Conservation (phyloP, 2,113 vertebrate species). For the Pedetes capensis region DNA sequence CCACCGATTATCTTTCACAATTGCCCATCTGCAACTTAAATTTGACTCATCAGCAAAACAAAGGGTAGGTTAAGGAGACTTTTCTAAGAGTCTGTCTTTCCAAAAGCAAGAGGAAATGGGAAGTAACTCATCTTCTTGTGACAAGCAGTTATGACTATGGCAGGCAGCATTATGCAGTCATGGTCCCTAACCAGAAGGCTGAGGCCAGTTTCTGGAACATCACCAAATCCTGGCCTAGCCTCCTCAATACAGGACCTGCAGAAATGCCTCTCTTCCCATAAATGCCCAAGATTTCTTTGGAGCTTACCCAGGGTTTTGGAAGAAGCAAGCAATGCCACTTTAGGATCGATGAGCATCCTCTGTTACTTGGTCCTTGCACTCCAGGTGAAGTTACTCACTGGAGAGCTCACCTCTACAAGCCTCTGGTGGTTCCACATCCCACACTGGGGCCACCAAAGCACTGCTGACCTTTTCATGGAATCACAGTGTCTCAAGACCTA, state of each 20-base stretch:
- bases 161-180: rapidly evolving
- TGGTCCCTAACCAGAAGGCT: background rate
- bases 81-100: background rate
- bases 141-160: background rate
- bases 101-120: background rate
- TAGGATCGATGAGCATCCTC: background rate
- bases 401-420: background rate
- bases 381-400: background rate
- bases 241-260: too few species aligned
- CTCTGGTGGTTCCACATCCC: background rate
- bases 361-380: background rate
- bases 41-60: background rate
- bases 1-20: background rate
- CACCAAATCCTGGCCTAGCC: background rate
- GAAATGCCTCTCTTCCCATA: background rate
- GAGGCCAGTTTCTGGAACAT: background rate
- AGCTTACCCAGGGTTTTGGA: background rate
- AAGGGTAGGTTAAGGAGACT: background rate
- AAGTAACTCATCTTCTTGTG: background rate
- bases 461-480: background rate
- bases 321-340: background rate
- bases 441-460: background rate
- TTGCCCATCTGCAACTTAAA: background rate
- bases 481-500: background rate
- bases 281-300: background rate